These are phyloP conservation scores for Nicator chloris DNA, from an alignment of 2,113 vertebrate species.

Conservation along the genomic window DNA sequence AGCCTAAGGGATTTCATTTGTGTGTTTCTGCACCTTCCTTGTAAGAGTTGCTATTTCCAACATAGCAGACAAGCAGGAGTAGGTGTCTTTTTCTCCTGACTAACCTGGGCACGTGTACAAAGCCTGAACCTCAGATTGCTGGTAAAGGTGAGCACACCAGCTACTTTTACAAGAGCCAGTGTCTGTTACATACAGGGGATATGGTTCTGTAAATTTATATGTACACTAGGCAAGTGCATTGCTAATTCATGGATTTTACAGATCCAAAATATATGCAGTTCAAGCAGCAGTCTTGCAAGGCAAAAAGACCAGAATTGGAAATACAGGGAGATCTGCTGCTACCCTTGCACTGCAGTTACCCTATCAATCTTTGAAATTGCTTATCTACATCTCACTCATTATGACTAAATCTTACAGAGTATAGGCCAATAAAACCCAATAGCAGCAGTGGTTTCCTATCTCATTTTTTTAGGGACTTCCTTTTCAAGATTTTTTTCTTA, in stretches of 20 bases:
- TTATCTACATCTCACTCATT: background rate
- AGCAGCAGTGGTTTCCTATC: conserved; percentile 31
- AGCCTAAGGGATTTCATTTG: background rate
- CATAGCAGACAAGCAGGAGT: background rate
- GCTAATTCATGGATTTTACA: background rate
- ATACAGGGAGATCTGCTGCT: background rate
- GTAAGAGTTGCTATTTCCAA: background rate
- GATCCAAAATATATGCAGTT: background rate
- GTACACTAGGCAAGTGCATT: background rate
- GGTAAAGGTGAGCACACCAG: background rate
- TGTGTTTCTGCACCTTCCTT: background rate
- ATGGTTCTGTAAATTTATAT: background rate
- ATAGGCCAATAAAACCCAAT: background rate
- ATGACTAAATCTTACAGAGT: background rate
- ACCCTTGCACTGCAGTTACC: background rate
- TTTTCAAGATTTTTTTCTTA: conserved; percentile 60
- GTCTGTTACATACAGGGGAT: background rate
- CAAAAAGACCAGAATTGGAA: background rate
- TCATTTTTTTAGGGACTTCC: conserved; percentile 33
- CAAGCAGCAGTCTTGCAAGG: background rate
- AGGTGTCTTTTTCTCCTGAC: background rate
- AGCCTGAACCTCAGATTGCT: background rate
- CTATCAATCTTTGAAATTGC: background rate
- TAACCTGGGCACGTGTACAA: background rate
- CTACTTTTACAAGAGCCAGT: background rate